These are phyloP conservation scores for Scolopax mira DNA, from an alignment of 2,113 vertebrate genomes.

Conservation along the genomic window DNA sequence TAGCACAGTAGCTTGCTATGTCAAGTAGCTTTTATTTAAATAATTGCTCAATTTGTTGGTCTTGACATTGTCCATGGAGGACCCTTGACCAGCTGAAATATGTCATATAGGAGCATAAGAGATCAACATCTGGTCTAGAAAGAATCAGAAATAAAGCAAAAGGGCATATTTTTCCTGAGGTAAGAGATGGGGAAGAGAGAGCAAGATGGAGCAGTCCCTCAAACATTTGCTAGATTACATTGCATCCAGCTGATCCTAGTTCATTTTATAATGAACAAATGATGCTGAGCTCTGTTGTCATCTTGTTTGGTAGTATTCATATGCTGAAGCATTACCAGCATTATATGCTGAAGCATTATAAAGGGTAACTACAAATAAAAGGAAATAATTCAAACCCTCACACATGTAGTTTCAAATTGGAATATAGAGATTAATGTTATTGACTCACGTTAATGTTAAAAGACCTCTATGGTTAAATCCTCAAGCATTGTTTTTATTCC, in stretches of 20 bases:
- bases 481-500: background rate
- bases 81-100: background rate
- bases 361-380: background rate
- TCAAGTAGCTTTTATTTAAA: background rate
- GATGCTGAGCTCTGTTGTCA: background rate
- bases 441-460: background rate
- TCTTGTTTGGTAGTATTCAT: background rate
- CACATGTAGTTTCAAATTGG: background rate
- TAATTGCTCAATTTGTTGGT: background rate
- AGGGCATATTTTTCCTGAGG: background rate
- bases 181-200: background rate
- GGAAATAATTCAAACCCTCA: background rate
- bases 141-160: background rate
- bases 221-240: background rate
- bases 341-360: background rate
- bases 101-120: accelerated
- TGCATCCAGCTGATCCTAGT: background rate
- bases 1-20: background rate
- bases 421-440: background rate
- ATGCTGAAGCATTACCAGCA: background rate
- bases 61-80: background rate
- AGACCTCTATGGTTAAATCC: background rate
- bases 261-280: background rate
- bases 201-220: background rate
- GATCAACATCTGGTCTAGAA: background rate